Evolutionary conservation across 2,888 invertebrate genomes (phyloP).

Genomic region (Atherix ibis): DNA sequence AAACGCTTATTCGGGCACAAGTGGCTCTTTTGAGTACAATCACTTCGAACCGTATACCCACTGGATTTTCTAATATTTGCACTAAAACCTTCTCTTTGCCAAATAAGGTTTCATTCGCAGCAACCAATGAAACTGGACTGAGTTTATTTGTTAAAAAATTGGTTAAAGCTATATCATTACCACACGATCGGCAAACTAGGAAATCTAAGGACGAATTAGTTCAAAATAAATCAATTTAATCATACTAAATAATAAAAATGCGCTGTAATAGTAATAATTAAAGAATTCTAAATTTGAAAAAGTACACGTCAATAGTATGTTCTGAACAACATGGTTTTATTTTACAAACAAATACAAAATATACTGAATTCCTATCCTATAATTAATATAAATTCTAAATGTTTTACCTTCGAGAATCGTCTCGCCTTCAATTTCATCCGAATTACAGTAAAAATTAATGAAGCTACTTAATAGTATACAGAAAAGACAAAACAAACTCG

Average conservation of each 20-base stretch:
- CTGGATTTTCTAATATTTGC: slow-evolving; percentile 40
- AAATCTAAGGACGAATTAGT: slow-evolving; percentile 35
- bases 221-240: too few species aligned
- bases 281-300: too few species aligned
- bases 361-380: too few species aligned
- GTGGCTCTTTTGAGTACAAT: slow-evolving; percentile 37
- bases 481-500: slow-evolving; percentile 4
- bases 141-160: slow-evolving; percentile 36
- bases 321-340: too few species aligned
- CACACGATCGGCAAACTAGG: slow-evolving; percentile 42
- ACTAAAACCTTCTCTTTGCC: slow-evolving; percentile 38
- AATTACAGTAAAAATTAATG: too few species aligned
- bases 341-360: too few species aligned
- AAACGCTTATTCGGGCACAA: slow-evolving; percentile 37
- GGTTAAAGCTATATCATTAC: slow-evolving; percentile 40
- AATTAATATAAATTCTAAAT: too few species aligned
- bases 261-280: too few species aligned
- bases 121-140: slow-evolving; percentile 36
- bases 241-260: too few species aligned
- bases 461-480: too few species aligned
- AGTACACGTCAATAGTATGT: too few species aligned
- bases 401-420: slow-evolving; percentile 6
- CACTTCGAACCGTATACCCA: slow-evolving; percentile 38
- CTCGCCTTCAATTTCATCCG: slow-evolving; percentile 1
- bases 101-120: slow-evolving; percentile 37